These are phyloP conservation scores for Dexiosoma caninum DNA, from an alignment of 2,888 invertebrate species.

Conservation along the genomic window DNA sequence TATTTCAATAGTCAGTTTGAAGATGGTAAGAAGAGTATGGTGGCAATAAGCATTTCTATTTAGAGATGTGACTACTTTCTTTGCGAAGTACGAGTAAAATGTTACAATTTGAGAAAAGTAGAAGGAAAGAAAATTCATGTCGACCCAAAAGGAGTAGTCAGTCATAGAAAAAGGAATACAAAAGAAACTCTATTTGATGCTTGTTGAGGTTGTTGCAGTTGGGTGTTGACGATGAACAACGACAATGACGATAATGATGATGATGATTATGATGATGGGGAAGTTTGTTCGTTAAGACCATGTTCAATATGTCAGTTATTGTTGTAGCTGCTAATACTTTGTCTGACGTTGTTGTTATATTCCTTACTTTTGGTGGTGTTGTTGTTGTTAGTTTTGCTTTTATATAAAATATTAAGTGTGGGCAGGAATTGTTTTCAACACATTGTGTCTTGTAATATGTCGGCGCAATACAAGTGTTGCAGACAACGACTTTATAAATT, in stretches of 20 bases:
- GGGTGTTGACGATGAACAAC: constrained; percentile 56
- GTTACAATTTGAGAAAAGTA: neutral
- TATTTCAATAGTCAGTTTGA: constrained; percentile 46
- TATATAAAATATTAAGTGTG: constrained; percentile 62
- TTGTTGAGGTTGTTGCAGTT: constrained; percentile 34
- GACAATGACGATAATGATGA: constrained; percentile 39
- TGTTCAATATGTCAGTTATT: constrained; percentile 71
- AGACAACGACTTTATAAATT: constrained; percentile 62
- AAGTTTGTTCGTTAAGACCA: constrained; percentile 37
- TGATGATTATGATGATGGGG: constrained; percentile 38
- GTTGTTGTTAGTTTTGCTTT: constrained; percentile 53
- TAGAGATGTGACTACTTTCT: constrained; percentile 57
- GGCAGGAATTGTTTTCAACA: constrained; percentile 64
- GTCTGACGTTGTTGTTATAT: constrained; percentile 41
- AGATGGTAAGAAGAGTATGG: constrained; percentile 16
- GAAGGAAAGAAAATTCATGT: neutral
- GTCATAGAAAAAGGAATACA: neutral
- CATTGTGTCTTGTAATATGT: constrained; percentile 63
- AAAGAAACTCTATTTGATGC: constrained; percentile 37
- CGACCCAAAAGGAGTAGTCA: neutral
- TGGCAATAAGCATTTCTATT: constrained; percentile 13
- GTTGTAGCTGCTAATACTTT: constrained; percentile 63
- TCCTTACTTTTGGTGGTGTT: constrained; percentile 24
- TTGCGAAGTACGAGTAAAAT: neutral
- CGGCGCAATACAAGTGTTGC: constrained; percentile 60